Evolutionary conservation across 2,888 invertebrate genomes (phyloP).

Genomic region (Panorpa germanica): DNA sequence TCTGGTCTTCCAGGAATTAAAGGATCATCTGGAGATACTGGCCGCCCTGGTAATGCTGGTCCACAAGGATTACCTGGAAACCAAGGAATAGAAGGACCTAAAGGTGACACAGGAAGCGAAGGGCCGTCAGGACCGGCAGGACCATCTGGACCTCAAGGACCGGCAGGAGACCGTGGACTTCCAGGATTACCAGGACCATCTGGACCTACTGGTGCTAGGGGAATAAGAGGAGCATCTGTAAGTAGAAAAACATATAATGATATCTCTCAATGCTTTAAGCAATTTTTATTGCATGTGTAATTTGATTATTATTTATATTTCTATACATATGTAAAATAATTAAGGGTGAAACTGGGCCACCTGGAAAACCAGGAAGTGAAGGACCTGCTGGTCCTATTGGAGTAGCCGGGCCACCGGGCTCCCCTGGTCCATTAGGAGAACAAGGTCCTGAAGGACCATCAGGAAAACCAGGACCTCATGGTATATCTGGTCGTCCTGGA

Average conservation of each 20-base stretch:
- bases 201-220: constrained; percentile 43
- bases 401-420: constrained; percentile 43
- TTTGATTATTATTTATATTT: constrained; percentile 5
- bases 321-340: constrained; percentile 10
- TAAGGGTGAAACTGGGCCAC: constrained; percentile 51
- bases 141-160: constrained; percentile 46
- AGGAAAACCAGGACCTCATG: constrained; percentile 39
- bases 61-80: constrained; percentile 49
- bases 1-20: constrained; percentile 50
- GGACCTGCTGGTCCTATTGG: constrained; percentile 53
- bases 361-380: constrained; percentile 53
- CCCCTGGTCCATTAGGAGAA: constrained; percentile 40
- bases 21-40: constrained; percentile 48
- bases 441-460: constrained; percentile 33
- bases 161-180: constrained; percentile 44
- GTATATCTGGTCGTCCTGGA: constrained; percentile 48
- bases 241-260: too few relatives aligned
- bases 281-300: constrained; percentile 5
- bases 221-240: constrained; percentile 42
- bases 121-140: constrained; percentile 52
- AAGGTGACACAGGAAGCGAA: constrained; percentile 53
- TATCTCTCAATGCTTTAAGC: too few relatives aligned
- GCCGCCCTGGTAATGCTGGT: constrained; percentile 46
- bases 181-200: constrained; percentile 39
- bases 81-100: constrained; percentile 50